Conservation (phyloP, 2,888 invertebrate species). For the Lasioglossum morio region DNA sequence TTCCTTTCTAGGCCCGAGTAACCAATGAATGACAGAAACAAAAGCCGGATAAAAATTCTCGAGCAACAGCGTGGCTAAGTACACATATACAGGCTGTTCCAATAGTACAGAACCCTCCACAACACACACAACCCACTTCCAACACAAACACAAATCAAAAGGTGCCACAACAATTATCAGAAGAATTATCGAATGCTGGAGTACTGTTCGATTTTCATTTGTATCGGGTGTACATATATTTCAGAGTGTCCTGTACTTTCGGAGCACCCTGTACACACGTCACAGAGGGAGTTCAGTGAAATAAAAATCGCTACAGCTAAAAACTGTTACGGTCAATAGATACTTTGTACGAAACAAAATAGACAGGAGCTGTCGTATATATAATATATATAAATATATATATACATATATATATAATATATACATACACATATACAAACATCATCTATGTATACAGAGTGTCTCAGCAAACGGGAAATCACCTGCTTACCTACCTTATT, state of each 20-base stretch:
- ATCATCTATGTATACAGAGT: neutral
- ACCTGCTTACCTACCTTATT: neutral
- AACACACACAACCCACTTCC: neutral
- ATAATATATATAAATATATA: constrained; percentile 32
- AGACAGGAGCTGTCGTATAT: constrained; percentile 41
- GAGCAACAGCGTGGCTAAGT: neutral
- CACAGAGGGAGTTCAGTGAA: neutral
- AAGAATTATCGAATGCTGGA: neutral
- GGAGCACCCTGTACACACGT: constrained; percentile 3
- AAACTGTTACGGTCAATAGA: constrained; percentile 66
- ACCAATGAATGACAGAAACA: neutral
- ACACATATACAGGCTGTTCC: neutral
- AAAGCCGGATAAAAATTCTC: neutral
- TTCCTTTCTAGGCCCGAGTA: neutral
- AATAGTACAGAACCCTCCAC: neutral
- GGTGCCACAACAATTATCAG: neutral
- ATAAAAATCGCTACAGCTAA: constrained; percentile 71
- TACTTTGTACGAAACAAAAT: constrained; percentile 21
- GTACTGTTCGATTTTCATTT: constrained; percentile 2
- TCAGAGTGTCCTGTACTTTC: neutral
- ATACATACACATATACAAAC: constrained; percentile 25
- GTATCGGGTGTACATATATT: neutral
- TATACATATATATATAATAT: constrained; percentile 36
- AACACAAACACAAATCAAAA: neutral
- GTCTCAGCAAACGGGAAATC: neutral